Conservation (phyloP, 2,797 vertebrate genomes). For the Pseudopleuronectes americanus region DNA sequence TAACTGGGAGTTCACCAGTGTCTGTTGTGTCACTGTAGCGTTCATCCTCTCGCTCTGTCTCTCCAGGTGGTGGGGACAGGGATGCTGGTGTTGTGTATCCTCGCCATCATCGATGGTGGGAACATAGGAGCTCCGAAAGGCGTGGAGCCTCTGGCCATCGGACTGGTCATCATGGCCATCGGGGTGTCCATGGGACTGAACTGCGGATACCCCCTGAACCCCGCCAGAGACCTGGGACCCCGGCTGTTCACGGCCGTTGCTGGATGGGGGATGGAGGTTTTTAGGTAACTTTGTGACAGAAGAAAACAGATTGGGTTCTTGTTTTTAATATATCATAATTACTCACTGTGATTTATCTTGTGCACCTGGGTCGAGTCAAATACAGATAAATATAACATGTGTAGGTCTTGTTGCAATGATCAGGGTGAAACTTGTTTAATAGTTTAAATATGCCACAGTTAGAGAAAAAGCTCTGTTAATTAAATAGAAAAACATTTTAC, state of each 20-base stretch:
- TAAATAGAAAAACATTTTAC: too few species aligned
- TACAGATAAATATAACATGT: background rate
- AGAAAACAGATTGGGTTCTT: background rate
- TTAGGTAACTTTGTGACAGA: slow-evolving; percentile 85
- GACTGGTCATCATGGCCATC: slow-evolving; percentile 90
- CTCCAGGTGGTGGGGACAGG: slow-evolving; percentile 91
- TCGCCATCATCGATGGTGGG: slow-evolving; percentile 91
- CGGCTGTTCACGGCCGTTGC: slow-evolving; percentile 93
- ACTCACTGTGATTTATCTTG: background rate
- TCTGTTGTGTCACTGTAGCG: too few species aligned
- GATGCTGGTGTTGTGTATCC: slow-evolving; percentile 89
- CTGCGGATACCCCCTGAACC: slow-evolving; percentile 96
- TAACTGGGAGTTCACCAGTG: too few species aligned
- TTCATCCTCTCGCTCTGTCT: background rate
- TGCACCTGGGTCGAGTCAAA: background rate
- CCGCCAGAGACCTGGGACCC: slow-evolving; percentile 94
- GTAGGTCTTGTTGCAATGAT: background rate
- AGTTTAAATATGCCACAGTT: too few species aligned
- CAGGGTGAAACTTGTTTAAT: background rate
- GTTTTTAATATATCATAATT: background rate
- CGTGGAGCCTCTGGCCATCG: slow-evolving; percentile 90
- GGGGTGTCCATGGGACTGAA: slow-evolving; percentile 92
- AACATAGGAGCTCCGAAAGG: slow-evolving; percentile 91
- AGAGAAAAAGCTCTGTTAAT: too few species aligned
- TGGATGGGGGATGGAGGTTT: slow-evolving; percentile 96